These are phyloP conservation scores for Frieseomelitta varia DNA, from an alignment of 1,140 invertebrate species.

Conservation along the genomic window DNA sequence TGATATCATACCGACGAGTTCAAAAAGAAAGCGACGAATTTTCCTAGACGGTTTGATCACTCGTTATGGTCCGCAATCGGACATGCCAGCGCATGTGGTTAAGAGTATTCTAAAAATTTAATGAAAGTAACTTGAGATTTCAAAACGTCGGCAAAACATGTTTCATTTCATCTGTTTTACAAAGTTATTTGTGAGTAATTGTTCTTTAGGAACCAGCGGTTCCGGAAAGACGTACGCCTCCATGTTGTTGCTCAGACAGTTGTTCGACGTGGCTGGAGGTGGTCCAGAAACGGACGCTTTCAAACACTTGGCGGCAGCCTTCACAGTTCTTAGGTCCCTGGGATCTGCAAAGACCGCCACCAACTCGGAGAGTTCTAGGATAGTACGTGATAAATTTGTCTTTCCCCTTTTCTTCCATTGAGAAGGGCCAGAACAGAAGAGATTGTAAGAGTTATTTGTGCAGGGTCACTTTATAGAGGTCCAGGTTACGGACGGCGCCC, in stretches of 20 bases:
- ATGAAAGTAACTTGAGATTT: too few relatives aligned
- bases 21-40: too few relatives aligned
- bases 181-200: constrained; percentile 14
- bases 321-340: constrained; percentile 95
- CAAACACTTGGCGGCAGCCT: constrained; percentile 96
- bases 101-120: too few relatives aligned
- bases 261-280: constrained; percentile 96
- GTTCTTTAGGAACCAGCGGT: constrained; percentile 90
- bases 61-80: too few relatives aligned
- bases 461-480: constrained; percentile 98
- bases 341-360: constrained; percentile 94
- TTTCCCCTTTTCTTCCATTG: not conserved
- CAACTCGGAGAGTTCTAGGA: constrained; percentile 96
- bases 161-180: not conserved
- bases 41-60: too few relatives aligned
- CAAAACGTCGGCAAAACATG: too few relatives aligned
- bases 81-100: too few relatives aligned
- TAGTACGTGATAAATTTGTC: constrained; percentile 84
- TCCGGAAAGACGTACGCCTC: constrained; percentile 97
- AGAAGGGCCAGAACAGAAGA: not conserved
- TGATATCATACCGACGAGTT: too few relatives aligned
- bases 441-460: constrained; percentile 53
- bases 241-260: constrained; percentile 93
- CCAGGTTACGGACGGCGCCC: constrained; percentile 96
- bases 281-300: constrained; percentile 98